Base-by-base conservation (phyloP, 2,888 invertebrate genomes). In the Papilio gigon region DNA sequence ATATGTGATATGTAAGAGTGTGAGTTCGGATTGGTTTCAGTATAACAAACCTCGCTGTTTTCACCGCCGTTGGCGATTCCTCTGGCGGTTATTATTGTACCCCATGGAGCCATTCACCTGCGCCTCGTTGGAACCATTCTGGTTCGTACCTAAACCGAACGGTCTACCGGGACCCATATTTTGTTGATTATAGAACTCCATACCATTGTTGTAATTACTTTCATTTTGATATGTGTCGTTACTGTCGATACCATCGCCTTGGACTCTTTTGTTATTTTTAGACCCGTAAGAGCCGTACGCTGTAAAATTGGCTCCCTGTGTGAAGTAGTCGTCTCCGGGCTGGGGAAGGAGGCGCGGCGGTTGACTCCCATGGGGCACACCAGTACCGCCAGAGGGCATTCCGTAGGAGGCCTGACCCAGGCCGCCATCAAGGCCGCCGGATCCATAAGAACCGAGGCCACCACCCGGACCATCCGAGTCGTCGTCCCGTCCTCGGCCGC, bases 61-160 rank as follows among this genome's bases (percentile, higher is more conserved):
- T 90, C 90, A 91, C 84, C 90, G 89, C 77, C 89, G 91, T 75
- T 78, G 82, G 84, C 88, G 90, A 84, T 89, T 88, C 82, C 90
- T 89, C 90, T 90, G 92, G 89, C 92, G 92, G 91, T 90, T 89
- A 76, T 86, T 86, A 82, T 82, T 82, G 86, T 90, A 90, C 89
- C 91, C 91, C 91, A 88, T 83, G 85, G 90, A 88, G 86, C 90
- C 89, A 80, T 88, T 86, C 71, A 85, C 85, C 87, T 77, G 83
- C 86, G 86, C 86, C 80, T 80, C 80, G 71, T 80, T 83, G 75
- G 78, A 77, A 78, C 82, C 81, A 70, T 75, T 80, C 73, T 80
- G 84, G 61, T 82, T 81, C 80, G 83, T 77, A 74, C 80, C 80
- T 71, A 77, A 75, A 70, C 80, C 81, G 68, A 79, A 83, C 9